A percentile compares a stretch with the other conserved stretches of the same genome.
phyloP scores from a whole-genome alignment of 2,113 vertebrate genomes.

The Pipa parva region DNA sequence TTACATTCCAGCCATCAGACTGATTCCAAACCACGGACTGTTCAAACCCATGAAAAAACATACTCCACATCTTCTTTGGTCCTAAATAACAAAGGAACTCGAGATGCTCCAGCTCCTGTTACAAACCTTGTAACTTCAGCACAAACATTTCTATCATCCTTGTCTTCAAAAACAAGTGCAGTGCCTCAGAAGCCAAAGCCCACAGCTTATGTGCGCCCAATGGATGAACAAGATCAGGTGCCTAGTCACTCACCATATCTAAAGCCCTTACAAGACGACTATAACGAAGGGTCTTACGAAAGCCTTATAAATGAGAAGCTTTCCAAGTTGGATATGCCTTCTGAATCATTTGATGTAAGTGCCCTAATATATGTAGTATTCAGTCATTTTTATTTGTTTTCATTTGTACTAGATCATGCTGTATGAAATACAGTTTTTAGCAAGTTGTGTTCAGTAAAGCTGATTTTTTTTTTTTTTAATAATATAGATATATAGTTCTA shows the following conservation, averaged over 20 bases:
- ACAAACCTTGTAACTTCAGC: constrained; percentile 60
- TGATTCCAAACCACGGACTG: constrained; percentile 56
- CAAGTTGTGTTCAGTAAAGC: no score
- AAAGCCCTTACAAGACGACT: constrained; percentile 71
- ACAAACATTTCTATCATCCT: constrained; percentile 72
- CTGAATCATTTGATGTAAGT: constrained; percentile 79
- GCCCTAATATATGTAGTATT: neutral
- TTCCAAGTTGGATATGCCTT: constrained; percentile 67
- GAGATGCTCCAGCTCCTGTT: constrained; percentile 47
- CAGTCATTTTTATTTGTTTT: neutral
- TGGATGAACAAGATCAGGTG: constrained; percentile 91
- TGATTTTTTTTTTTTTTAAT: no score
- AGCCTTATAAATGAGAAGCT: constrained; percentile 63
- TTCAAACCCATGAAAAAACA: constrained; percentile 50
- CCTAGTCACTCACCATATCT: constrained; percentile 77
- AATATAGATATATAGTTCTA: no score
- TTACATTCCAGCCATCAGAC: constrained; percentile 71
- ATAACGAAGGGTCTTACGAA: constrained; percentile 58
- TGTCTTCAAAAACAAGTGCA: constrained; percentile 73
- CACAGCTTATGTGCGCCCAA: constrained; percentile 89
- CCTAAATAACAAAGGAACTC: constrained; percentile 51
- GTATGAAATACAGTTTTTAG: no score
- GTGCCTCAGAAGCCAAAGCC: constrained; percentile 93
- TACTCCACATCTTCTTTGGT: constrained; percentile 49
- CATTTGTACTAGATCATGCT: no score